A percentile compares a stretch with the other conserved stretches of the same genome.
These are phyloP conservation scores for Leucoma salicis DNA, from an alignment of 2,888 invertebrate genomes.

Conservation along the genomic window DNA sequence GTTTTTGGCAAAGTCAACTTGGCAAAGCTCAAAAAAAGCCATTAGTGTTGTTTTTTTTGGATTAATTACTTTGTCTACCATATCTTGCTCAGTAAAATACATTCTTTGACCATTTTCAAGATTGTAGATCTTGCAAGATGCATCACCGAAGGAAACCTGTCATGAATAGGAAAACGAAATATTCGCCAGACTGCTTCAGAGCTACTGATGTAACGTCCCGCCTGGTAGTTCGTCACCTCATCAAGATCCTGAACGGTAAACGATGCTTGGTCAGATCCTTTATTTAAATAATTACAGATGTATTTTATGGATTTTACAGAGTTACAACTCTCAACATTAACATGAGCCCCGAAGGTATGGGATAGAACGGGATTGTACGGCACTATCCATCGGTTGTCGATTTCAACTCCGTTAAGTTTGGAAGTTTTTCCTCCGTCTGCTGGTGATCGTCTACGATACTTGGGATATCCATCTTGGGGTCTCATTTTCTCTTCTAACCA, in stretches of 20 bases:
- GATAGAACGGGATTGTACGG: neutral
- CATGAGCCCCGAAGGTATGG: neutral
- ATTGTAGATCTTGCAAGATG: too few relatives aligned
- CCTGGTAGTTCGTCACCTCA: neutral
- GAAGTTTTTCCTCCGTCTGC: neutral
- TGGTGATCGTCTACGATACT: neutral
- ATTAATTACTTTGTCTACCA: too few relatives aligned
- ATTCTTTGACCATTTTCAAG: too few relatives aligned
- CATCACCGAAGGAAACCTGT: too few relatives aligned
- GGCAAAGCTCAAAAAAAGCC: neutral
- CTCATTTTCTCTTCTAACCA: conserved; percentile 6
- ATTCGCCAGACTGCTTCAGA: neutral
- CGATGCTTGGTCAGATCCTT: neutral
- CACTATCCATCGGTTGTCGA: neutral
- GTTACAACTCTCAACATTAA: neutral
- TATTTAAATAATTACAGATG: too few relatives aligned
- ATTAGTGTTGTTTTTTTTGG: too few relatives aligned
- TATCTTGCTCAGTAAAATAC: too few relatives aligned
- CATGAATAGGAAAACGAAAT: neutral
- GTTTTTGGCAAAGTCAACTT: neutral
- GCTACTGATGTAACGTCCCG: conserved; percentile 4
- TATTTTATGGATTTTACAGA: neutral
- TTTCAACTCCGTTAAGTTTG: neutral
- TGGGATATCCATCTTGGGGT: neutral
- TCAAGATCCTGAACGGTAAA: neutral